These are phyloP conservation scores for Brevimyrus niger DNA, from an alignment of 2,113 vertebrate genomes.

Conservation along the genomic window DNA sequence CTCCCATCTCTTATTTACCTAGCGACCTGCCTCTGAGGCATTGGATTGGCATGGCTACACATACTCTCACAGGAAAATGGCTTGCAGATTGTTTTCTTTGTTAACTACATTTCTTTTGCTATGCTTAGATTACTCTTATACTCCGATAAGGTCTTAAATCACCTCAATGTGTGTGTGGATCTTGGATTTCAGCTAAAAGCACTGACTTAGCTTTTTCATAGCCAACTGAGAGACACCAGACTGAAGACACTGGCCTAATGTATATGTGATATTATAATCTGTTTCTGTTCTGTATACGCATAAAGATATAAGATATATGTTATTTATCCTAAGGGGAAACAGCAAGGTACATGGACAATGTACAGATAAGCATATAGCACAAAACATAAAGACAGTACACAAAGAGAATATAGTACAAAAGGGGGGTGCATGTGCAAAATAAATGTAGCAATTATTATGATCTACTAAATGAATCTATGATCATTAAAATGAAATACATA, in stretches of 20 bases:
- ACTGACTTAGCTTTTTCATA: neutral
- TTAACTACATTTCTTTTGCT: neutral
- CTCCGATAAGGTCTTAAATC: neutral
- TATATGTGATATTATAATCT: neutral
- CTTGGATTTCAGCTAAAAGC: neutral
- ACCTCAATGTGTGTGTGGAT: neutral
- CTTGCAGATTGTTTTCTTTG: neutral
- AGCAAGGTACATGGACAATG: neutral
- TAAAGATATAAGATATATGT: neutral
- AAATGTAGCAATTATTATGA: neutral
- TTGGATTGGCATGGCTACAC: constrained; percentile 12
- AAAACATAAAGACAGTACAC: neutral
- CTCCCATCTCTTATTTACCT: constrained; percentile 10
- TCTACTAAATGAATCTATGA: neutral
- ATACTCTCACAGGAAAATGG: neutral
- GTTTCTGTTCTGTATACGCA: neutral
- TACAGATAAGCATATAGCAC: neutral
- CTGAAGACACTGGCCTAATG: neutral
- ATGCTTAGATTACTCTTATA: neutral
- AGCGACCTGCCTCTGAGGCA: neutral
- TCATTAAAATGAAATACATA: neutral
- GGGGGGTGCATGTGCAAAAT: neutral
- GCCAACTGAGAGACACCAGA: neutral
- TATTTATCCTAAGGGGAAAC: neutral
- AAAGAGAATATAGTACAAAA: neutral